Evolutionary conservation across 2,797 vertebrate genomes (phyloP), one percentile per base, ranked within the genome.

Genomic region (Pygocentrus nattereri): DNA sequence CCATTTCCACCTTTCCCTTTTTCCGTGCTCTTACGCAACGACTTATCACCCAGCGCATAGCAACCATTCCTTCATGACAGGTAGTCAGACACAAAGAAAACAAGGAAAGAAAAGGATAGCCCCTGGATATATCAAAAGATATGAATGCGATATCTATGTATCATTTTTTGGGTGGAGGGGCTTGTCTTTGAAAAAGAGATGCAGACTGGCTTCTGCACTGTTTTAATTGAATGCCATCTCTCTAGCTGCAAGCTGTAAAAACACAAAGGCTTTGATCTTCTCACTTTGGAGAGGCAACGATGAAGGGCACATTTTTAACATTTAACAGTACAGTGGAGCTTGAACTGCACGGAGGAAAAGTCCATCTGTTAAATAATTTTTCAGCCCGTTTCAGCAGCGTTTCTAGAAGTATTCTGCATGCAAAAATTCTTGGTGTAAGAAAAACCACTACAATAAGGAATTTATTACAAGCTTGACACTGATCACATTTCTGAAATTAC

Each of bases 181-280:
- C 27, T 83, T 85, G 49, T 72, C 71, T 85, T 80, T 81, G 73
- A 80, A 82, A 80, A 73, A 59, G 79, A 78, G 56, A 76, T 8
- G 25, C 49, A 61, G 75, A 68, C 81, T 68, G 54, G 77, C 64
- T 72, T 77, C 67, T 78, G 38, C 41, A 13, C 62, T 72, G 6
- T 80, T 72, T 84, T 82, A 81, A 84, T 80, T 85, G 80, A 83
- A 86, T 76, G 52, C 74, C 71, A 75, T 83, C 67, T 90, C 87
- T 77, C 71, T 50, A 10, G 52, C 81, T 11, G 54, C 68, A 78
- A 86, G 80, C 73, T 87, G 79, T 90, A 87, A 85, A 85, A 86
- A 74, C 75, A 86, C 76, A 59, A 82, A 6, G 38, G 78, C 91
- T 91, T 90, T 92, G 87, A 92, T 92, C 85, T 78, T 59, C 2